These are phyloP conservation scores for Dyspetes luteomarginatus DNA, from an alignment of 2,888 invertebrate species.

Conservation along the genomic window DNA sequence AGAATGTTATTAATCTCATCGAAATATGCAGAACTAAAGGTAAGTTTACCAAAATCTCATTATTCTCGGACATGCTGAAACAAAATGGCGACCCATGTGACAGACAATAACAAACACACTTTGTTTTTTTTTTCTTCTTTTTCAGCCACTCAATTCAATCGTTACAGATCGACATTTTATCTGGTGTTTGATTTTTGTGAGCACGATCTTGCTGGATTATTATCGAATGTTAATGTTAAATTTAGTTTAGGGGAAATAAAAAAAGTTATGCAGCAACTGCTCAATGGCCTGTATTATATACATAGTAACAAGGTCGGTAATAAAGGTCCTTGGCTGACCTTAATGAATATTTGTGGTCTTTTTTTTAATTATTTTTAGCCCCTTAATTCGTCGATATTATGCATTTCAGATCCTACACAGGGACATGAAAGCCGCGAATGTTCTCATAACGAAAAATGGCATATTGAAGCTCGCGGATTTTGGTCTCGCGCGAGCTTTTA, in stretches of 20 bases:
- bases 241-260: slow-evolving; percentile 98
- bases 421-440: slow-evolving; percentile 99
- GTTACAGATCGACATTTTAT: slow-evolving; percentile 95
- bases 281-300: slow-evolving; percentile 97
- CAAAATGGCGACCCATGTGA: no score
- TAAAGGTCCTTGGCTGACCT: background rate
- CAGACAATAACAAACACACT: no score
- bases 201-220: slow-evolving; percentile 97
- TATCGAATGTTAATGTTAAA: slow-evolving; percentile 97
- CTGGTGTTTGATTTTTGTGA: slow-evolving; percentile 99
- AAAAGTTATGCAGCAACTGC: slow-evolving; percentile 94
- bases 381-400: background rate
- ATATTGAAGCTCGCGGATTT: slow-evolving; percentile 98
- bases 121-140: slow-evolving; percentile 53
- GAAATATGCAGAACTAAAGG: slow-evolving; percentile 98
- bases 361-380: background rate
- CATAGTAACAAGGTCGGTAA: slow-evolving; percentile 93
- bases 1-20: slow-evolving; percentile 98
- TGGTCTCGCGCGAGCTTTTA: slow-evolving; percentile 97
- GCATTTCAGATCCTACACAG: slow-evolving; percentile 91
- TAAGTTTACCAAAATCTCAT: slow-evolving; percentile 75
- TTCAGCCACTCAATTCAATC: slow-evolving; percentile 87
- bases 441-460: slow-evolving; percentile 97
- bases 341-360: background rate
- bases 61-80: background rate